These are phyloP conservation scores for Meriones unguiculatus DNA, from an alignment of 2,113 vertebrate genomes.

Conservation along the genomic window DNA sequence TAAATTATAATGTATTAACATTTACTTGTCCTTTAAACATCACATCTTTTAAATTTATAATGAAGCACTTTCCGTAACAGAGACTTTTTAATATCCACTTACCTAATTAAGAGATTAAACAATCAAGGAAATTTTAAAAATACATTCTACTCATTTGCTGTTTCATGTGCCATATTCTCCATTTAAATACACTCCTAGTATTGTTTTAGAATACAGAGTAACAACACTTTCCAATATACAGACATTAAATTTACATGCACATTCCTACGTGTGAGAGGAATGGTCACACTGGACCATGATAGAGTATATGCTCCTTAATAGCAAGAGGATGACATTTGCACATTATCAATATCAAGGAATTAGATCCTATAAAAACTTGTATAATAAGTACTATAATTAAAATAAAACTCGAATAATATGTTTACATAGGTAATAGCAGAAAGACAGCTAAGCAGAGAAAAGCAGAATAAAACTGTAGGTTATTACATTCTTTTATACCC, in stretches of 20 bases:
- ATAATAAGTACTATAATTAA: background rate
- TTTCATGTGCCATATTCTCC: background rate
- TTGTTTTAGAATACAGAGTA: background rate
- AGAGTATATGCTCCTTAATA: background rate
- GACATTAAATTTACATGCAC: background rate
- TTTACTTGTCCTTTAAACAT: conserved; percentile 18
- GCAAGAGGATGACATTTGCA: background rate
- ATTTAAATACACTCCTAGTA: background rate
- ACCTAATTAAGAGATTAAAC: background rate
- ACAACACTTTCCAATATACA: background rate
- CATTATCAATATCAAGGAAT: background rate
- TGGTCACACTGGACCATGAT: background rate
- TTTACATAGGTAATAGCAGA: background rate
- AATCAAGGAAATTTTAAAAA: background rate
- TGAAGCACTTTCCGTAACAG: background rate
- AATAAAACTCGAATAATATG: background rate
- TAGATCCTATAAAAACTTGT: background rate
- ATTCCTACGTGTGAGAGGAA: background rate
- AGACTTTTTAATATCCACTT: background rate
- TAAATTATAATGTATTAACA: conserved; percentile 10
- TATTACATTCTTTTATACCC: background rate
- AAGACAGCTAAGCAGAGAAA: background rate
- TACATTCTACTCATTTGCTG: background rate
- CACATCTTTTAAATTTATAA: conserved; percentile 1
- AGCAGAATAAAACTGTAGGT: background rate